phyloP scores from a whole-genome alignment of 2,113 vertebrate genomes.

The Toxotes jaculatrix region DNA sequence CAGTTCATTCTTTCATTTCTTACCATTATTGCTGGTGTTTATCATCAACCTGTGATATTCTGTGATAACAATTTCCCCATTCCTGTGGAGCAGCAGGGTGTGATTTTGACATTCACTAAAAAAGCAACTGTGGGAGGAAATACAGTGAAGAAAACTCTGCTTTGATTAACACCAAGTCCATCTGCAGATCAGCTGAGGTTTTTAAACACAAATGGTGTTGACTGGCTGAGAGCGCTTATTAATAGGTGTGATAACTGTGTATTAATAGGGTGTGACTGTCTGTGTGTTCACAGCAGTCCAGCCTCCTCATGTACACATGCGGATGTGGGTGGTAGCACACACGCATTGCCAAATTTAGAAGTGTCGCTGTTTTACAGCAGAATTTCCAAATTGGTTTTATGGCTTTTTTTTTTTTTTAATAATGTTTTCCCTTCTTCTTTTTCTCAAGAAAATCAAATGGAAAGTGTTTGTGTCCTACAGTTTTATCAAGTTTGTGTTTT shows the following conservation, averaged over 20 bases:
- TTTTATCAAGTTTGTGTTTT: not conserved
- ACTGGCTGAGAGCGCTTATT: not conserved
- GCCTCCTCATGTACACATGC: not conserved
- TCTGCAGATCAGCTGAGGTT: slow-evolving; percentile 14
- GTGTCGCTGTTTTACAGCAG: not conserved
- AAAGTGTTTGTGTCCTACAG: not conserved
- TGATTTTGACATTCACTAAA: not conserved
- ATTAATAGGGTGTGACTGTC: slow-evolving; percentile 4
- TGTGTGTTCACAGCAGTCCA: not conserved
- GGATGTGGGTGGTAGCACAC: not conserved
- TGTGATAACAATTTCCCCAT: not conserved
- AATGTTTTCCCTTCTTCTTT: not conserved
- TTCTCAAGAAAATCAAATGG: not conserved
- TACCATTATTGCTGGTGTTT: not conserved
- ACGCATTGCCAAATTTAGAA: not conserved
- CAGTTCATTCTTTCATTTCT: not conserved
- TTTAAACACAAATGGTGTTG: slow-evolving; percentile 20
- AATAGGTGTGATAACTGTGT: slow-evolving; percentile 15
- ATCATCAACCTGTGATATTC: not conserved
- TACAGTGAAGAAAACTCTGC: no score
- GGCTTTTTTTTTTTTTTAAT: not conserved
- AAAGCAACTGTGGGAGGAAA: not conserved
- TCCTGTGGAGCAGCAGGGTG: not conserved
- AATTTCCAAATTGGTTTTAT: not conserved
- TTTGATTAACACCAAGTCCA: not conserved